These are phyloP conservation scores for Caenorhabditis brenneri DNA, from an alignment of 1,140 invertebrate genomes.

Conservation along the genomic window DNA sequence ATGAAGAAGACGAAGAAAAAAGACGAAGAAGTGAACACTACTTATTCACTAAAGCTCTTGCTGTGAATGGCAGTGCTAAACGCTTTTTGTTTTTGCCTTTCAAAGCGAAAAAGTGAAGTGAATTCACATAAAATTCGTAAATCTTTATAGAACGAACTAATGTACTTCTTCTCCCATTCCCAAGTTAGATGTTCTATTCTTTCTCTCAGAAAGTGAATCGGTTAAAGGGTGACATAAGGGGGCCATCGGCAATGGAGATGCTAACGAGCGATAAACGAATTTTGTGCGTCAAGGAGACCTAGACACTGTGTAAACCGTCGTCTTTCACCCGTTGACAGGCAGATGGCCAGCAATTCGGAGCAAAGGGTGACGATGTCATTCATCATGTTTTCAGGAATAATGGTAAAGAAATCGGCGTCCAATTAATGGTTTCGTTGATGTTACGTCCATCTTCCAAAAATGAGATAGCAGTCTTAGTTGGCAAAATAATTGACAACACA, in stretches of 20 bases:
- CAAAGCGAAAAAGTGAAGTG: neutral
- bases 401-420: neutral
- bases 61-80: conserved; percentile 18
- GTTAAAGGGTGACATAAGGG: conserved; percentile 7
- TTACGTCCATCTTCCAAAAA: neutral
- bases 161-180: neutral
- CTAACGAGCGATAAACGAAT: conserved; percentile 43
- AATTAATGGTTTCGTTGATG: neutral
- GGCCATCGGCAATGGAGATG: conserved; percentile 34
- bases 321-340: neutral
- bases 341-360: conserved; percentile 22
- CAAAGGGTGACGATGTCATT: conserved; percentile 17
- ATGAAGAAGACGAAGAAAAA: neutral
- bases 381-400: neutral
- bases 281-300: conserved; percentile 3
- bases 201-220: conserved; percentile 37
- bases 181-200: neutral
- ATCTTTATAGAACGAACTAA: neutral
- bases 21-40: neutral
- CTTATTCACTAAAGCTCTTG: conserved; percentile 32
- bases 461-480: no score
- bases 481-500: neutral
- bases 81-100: neutral
- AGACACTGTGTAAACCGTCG: conserved; percentile 11
- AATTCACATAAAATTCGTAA: neutral